A percentile compares a stretch with the other conserved stretches of the same genome.
These are phyloP conservation scores for Agapornis canus DNA, from an alignment of 2,797 vertebrate genomes.

Conservation along the genomic window DNA sequence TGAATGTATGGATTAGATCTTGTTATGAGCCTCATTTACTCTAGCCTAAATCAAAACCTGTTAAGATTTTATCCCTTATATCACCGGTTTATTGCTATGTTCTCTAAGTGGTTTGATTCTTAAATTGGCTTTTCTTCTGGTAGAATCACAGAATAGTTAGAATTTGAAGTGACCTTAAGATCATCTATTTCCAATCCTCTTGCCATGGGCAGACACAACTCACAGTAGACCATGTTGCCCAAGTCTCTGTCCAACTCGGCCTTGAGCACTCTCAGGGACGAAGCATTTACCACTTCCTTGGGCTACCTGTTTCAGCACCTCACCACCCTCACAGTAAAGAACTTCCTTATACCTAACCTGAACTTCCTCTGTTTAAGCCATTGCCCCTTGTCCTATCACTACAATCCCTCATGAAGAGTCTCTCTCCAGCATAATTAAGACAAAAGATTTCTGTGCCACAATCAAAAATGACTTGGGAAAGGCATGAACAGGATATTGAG, in stretches of 20 bases:
- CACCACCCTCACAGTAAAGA: neutral
- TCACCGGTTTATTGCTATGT: neutral
- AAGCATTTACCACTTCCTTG: neutral
- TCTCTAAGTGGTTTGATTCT: neutral
- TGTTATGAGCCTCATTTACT: neutral
- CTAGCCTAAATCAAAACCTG: neutral
- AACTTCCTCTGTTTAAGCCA: neutral
- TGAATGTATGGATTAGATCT: neutral
- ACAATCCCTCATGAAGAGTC: neutral
- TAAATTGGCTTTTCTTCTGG: neutral
- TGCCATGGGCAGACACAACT: neutral
- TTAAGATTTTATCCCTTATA: neutral
- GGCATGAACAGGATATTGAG: neutral
- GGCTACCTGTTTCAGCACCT: neutral
- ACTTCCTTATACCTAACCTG: neutral
- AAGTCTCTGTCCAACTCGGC: neutral
- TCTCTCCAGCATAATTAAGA: neutral
- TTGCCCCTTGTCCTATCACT: neutral
- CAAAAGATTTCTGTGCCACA: neutral
- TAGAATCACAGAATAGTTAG: neutral
- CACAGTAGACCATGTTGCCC: neutral
- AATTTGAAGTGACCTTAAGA: neutral
- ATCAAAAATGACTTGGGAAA: neutral
- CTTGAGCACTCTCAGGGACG: neutral
- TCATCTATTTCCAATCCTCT: neutral